phyloP scores from a whole-genome alignment of 2,797 vertebrate species.

The Diceros bicornis region DNA sequence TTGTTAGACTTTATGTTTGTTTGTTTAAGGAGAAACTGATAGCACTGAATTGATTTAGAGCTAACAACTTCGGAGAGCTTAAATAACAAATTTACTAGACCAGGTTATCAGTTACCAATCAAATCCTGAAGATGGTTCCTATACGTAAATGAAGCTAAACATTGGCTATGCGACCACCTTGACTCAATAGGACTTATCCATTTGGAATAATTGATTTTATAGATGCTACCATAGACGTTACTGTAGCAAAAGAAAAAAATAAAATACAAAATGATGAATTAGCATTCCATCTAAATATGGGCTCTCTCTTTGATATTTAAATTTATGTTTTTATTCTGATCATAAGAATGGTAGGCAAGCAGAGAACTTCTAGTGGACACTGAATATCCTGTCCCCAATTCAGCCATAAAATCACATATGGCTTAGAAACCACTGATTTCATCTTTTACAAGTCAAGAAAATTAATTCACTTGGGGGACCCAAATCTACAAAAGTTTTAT shows the following conservation, averaged over 20 bases:
- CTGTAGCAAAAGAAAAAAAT: not conserved
- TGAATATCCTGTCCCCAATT: not conserved
- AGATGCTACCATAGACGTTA: not conserved
- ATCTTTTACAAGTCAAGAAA: constrained; percentile 24
- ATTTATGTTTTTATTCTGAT: not conserved
- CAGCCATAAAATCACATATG: not conserved
- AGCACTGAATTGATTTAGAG: not conserved
- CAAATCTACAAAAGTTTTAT: not conserved
- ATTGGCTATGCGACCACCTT: not conserved
- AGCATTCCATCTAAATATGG: not conserved
- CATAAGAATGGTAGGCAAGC: not conserved
- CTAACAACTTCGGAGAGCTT: not conserved
- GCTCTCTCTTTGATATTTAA: not conserved
- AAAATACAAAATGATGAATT: not conserved
- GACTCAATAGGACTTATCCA: not conserved
- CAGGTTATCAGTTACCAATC: not conserved
- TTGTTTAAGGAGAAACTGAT: not conserved
- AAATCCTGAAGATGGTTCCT: not conserved
- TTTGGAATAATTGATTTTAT: not conserved
- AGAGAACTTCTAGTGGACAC: not conserved
- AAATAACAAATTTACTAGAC: not conserved
- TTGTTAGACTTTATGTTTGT: not conserved
- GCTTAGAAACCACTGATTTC: not conserved
- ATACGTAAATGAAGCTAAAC: not conserved
- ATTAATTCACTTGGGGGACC: not conserved